A percentile compares a stretch with the other conserved stretches of the same genome.
Evolutionary conservation across 2,888 invertebrate genomes (phyloP).

Genomic region (Atherix ibis): DNA sequence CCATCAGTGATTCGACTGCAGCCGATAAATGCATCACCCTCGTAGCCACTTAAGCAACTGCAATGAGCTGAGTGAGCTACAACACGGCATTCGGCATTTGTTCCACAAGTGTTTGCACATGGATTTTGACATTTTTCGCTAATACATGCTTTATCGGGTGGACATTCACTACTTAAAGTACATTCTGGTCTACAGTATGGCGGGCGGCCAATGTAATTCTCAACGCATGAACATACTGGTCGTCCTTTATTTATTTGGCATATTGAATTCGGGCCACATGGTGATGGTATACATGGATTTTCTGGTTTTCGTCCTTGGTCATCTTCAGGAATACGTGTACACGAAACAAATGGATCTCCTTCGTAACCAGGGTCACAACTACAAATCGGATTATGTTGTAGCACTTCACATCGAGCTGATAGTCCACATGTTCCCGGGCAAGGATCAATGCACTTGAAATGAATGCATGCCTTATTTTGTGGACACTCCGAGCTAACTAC

Average conservation of each 20-base stretch:
- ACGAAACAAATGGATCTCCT: slow-evolving; percentile 68
- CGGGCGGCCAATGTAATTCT: slow-evolving; percentile 64
- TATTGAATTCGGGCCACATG: slow-evolving; percentile 68
- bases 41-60: slow-evolving; percentile 57
- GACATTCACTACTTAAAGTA: slow-evolving; percentile 67
- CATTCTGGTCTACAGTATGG: slow-evolving; percentile 74
- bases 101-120: slow-evolving; percentile 61
- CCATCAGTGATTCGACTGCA: slow-evolving; percentile 41
- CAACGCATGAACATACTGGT: slow-evolving; percentile 65
- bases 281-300: slow-evolving; percentile 45
- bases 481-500: slow-evolving; percentile 68
- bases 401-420: slow-evolving; percentile 58
- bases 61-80: slow-evolving; percentile 69
- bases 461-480: slow-evolving; percentile 62
- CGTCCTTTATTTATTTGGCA: slow-evolving; percentile 65
- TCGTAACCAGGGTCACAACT: slow-evolving; percentile 56
- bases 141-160: slow-evolving; percentile 60
- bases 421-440: slow-evolving; percentile 69
- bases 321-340: slow-evolving; percentile 29
- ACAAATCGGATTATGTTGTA: slow-evolving; percentile 76
- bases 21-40: slow-evolving; percentile 73
- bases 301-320: slow-evolving; percentile 28
- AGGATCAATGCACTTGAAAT: slow-evolving; percentile 66
- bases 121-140: slow-evolving; percentile 70
- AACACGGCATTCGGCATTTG: slow-evolving; percentile 62